Evolutionary conservation across 2,888 invertebrate genomes (phyloP).

Genomic region (Penaeus monodon): DNA sequence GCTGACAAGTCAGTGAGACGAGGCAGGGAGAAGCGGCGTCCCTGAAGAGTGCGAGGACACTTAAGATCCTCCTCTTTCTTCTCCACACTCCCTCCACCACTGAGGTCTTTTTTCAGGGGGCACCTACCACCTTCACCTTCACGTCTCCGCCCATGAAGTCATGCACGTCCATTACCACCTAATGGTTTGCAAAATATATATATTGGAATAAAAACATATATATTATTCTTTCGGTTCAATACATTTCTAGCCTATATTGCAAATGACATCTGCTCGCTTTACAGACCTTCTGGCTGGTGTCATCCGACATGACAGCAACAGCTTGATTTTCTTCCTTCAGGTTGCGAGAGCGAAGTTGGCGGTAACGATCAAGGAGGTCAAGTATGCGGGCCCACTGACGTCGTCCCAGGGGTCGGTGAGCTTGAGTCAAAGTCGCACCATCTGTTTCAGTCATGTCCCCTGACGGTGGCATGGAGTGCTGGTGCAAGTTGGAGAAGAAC

Average conservation of each 20-base stretch:
- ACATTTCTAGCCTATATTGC: too few relatives aligned
- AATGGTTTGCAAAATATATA: background rate
- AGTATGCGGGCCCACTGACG: background rate
- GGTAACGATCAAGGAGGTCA: constrained; percentile 38
- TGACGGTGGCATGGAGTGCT: constrained; percentile 52
- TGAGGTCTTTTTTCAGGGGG: constrained; percentile 41
- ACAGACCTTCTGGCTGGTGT: constrained; percentile 42
- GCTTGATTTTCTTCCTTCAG: constrained; percentile 55
- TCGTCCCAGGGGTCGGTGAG: background rate
- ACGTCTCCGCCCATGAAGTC: constrained; percentile 44
- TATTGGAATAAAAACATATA: background rate
- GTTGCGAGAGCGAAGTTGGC: constrained; percentile 38
- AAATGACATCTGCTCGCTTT: too few relatives aligned
- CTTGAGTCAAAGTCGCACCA: constrained; percentile 1
- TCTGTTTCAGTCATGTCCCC: constrained; percentile 37
- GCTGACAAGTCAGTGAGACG: constrained; percentile 33
- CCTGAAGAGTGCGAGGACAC: constrained; percentile 40
- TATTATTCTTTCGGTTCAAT: background rate
- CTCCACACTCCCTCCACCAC: constrained; percentile 47
- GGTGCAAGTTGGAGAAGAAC: constrained; percentile 50
- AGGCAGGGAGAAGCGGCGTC: constrained; percentile 41
- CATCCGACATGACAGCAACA: constrained; percentile 43
- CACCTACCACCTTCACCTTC: constrained; percentile 50
- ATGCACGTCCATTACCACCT: constrained; percentile 49
- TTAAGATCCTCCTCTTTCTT: constrained; percentile 1